Conservation (phyloP, 37 sponge, comb jelly and placozoan species). For the Eunapius fragilis region DNA sequence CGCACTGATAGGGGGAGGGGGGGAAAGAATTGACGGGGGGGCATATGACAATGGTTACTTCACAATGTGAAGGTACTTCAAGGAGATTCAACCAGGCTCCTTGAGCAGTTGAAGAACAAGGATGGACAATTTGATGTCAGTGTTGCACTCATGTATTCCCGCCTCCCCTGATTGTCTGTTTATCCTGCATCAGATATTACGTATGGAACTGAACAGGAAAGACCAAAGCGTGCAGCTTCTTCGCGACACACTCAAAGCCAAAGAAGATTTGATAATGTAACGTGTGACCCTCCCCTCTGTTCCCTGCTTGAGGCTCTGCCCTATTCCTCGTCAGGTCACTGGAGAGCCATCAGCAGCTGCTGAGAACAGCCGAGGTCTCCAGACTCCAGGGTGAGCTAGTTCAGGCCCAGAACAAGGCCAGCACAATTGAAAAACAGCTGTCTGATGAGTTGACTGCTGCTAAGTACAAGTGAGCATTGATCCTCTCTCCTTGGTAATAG, state of each 20-base stretch:
- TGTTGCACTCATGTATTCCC: not conserved
- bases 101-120: not conserved
- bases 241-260: not conserved
- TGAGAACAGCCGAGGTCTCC: not conserved
- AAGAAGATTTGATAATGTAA: not conserved
- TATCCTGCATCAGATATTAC: not conserved
- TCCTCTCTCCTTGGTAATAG: not conserved
- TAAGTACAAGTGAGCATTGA: not conserved
- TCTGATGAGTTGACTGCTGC: not conserved
- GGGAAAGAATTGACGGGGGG: too few relatives aligned
- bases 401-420: not conserved
- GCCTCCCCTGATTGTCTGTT: not conserved
- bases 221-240: not conserved
- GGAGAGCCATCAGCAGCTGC: not conserved
- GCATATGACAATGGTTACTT: not conserved
- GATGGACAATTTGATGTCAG: not conserved
- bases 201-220: not conserved
- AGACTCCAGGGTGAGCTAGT: not conserved
- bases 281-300: not conserved
- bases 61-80: not conserved
- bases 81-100: not conserved
- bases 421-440: not conserved
- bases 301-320: not conserved
- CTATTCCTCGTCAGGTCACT: not conserved
- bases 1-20: too few relatives aligned